Conservation (phyloP, 2,797 vertebrate genomes). For the Eremophila alpestris region DNA sequence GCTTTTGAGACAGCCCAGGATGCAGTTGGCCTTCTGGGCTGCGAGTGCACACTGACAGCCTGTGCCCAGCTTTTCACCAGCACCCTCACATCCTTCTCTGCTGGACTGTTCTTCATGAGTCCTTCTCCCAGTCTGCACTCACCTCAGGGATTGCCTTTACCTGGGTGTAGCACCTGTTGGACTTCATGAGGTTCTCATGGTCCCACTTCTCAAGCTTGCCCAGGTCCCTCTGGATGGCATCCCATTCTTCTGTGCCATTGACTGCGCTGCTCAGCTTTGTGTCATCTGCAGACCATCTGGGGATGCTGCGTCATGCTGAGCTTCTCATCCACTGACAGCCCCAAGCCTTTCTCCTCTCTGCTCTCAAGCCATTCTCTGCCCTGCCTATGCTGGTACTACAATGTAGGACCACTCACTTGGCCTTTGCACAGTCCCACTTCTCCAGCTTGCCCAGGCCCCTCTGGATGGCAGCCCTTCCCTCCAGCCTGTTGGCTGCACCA, state of each 20-base stretch:
- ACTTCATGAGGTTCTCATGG: fast-evolving
- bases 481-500: background rate
- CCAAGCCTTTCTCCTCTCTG: background rate
- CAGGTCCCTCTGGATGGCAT: background rate
- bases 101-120: background rate
- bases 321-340: background rate
- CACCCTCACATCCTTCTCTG: background rate
- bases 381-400: background rate
- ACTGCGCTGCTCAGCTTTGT: background rate
- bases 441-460: background rate
- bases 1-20: background rate
- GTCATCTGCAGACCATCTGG: background rate
- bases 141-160: background rate
- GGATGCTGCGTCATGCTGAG: background rate
- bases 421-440: background rate
- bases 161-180: background rate
- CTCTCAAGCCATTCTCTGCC: background rate
- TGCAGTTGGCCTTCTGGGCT: background rate
- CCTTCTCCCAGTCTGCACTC: background rate
- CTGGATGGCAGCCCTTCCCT: background rate
- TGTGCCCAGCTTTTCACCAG: background rate
- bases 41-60: fast-evolving
- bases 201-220: background rate
- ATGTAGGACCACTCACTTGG: background rate
- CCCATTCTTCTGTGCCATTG: background rate